Evolutionary conservation across 2,797 vertebrate genomes (phyloP).

Genomic region (Sarcoramphus papa): DNA sequence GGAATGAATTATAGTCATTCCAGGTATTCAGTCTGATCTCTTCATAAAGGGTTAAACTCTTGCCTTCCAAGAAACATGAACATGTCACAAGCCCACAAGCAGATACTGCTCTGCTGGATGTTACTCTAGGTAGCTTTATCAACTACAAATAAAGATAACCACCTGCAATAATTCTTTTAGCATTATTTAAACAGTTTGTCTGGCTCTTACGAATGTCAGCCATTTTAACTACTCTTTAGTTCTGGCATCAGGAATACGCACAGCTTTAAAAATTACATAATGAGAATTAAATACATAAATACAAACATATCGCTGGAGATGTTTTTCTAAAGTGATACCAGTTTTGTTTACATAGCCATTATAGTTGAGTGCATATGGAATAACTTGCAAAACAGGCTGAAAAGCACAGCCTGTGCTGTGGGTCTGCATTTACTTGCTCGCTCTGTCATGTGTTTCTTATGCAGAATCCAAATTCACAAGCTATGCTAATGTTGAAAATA

Average conservation of each 20-base stretch:
- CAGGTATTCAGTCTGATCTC: neutral
- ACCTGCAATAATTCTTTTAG: conserved; percentile 19
- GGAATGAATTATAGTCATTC: neutral
- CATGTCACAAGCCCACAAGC: neutral
- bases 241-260: neutral
- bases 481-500: neutral
- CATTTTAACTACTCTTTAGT: neutral
- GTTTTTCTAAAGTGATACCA: neutral
- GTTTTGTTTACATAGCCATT: conserved; percentile 10
- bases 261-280: neutral
- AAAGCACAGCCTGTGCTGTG: neutral
- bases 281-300: neutral
- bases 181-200: conserved; percentile 35
- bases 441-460: neutral
- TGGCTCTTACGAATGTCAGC: neutral
- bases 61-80: conserved; percentile 25
- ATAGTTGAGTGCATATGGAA: neutral
- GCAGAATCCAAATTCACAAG: neutral
- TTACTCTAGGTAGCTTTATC: conserved; percentile 40
- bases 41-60: neutral
- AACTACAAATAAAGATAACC: conserved; percentile 53
- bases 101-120: conserved; percentile 17
- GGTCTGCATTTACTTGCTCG: neutral
- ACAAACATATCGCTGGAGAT: neutral
- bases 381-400: neutral